Conservation (phyloP, 2,797 vertebrate species). For the Spinus pinus region DNA sequence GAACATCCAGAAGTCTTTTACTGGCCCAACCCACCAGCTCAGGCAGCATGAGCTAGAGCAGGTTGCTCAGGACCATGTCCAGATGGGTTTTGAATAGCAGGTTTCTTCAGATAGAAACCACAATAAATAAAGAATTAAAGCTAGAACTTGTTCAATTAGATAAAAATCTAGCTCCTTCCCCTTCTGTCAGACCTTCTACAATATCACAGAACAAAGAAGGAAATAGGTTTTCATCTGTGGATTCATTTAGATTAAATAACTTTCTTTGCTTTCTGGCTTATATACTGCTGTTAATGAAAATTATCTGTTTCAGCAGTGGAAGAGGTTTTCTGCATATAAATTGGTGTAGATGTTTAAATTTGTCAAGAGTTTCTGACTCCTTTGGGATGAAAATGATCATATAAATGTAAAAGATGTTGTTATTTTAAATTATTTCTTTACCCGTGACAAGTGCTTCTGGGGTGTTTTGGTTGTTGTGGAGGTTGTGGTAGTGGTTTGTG, state of each 20-base stretch:
- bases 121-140: neutral
- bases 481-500: neutral
- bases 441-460: neutral
- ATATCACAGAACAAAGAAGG: neutral
- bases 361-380: neutral
- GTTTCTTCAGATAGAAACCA: neutral
- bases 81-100: neutral
- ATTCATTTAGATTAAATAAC: neutral
- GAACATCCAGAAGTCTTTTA: neutral
- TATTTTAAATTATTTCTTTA: slow-evolving; percentile 14
- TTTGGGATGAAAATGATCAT: neutral
- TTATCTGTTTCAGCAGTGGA: neutral
- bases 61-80: neutral
- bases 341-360: neutral
- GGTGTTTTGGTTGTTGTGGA: neutral
- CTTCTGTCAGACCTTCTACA: neutral
- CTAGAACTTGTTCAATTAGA: neutral
- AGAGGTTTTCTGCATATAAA: neutral
- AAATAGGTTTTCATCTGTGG: neutral
- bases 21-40: neutral
- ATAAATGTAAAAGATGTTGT: neutral
- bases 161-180: neutral
- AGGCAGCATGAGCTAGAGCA: neutral
- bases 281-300: neutral
- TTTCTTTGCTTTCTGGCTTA: neutral